These are phyloP conservation scores for Podiceps cristatus DNA, from an alignment of 2,113 vertebrate genomes.

Conservation along the genomic window DNA sequence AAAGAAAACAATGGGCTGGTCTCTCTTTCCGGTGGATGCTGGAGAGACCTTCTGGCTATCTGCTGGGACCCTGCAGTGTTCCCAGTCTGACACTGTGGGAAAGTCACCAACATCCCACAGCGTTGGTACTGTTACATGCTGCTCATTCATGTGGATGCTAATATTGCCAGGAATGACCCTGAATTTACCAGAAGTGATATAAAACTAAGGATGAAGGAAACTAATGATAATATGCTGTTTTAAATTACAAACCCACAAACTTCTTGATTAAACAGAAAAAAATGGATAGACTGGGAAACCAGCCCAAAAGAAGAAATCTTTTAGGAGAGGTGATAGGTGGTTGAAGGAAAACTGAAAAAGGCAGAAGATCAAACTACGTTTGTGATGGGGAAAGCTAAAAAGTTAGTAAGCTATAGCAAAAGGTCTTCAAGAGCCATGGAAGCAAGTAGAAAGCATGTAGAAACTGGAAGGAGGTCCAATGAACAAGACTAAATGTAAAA, in stretches of 20 bases:
- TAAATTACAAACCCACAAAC: background rate
- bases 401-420: background rate
- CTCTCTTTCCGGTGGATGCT: background rate
- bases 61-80: background rate
- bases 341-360: background rate
- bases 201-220: background rate
- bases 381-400: background rate
- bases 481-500: background rate
- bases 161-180: background rate
- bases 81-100: background rate
- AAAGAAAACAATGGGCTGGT: background rate
- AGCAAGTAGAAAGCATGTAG: background rate
- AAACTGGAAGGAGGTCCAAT: background rate
- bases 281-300: background rate
- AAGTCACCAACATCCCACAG: background rate
- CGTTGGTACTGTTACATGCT: background rate
- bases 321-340: background rate
- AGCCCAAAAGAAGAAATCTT: background rate
- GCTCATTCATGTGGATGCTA: background rate
- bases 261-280: background rate
- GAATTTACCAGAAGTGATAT: background rate
- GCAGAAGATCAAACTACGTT: background rate
- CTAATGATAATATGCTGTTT: background rate
- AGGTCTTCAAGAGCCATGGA: background rate
- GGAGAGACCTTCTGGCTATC: background rate